Percentiles rank a stretch among this genome's conserved stretches.
Conservation (phyloP, 2,113 vertebrate species). For the Osmerus eperlanus region DNA sequence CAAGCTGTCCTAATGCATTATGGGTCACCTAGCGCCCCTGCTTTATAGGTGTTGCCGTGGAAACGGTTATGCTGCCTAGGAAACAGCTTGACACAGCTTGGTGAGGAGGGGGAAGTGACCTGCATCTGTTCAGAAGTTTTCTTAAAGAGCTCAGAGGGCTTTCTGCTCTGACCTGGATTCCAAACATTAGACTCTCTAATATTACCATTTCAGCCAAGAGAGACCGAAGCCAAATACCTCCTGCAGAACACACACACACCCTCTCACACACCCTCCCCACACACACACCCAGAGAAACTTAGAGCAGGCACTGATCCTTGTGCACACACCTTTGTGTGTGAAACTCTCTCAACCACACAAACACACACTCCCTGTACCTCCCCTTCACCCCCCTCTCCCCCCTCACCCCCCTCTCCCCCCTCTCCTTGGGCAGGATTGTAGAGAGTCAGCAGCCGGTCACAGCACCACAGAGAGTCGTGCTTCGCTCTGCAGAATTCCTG, state of each 20-base stretch:
- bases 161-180: conserved; percentile 60
- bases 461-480: conserved; percentile 26
- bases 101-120: conserved; percentile 20
- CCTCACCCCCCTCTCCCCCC: neutral
- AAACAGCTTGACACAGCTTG: neutral
- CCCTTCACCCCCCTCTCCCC: neutral
- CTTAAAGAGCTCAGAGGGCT: conserved; percentile 52
- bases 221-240: conserved; percentile 54
- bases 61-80: conserved; percentile 10
- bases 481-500: conserved; percentile 56
- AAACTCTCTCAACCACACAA: neutral
- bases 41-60: conserved; percentile 12
- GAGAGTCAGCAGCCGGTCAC: conserved; percentile 39
- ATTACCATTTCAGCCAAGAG: conserved; percentile 52
- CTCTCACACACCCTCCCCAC: conserved; percentile 37
- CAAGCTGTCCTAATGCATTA: conserved; percentile 14
- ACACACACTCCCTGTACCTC: conserved; percentile 23
- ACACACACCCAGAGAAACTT: neutral
- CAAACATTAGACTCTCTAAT: conserved; percentile 55
- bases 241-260: conserved; percentile 9
- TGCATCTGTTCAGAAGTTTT: conserved; percentile 3
- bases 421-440: conserved; percentile 3
- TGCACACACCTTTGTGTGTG: too few relatives aligned
- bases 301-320: too few relatives aligned
- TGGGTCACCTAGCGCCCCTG: conserved; percentile 25